Base-by-base conservation (phyloP, 2,113 vertebrate species). In the Tylochromis polylepis region DNA sequence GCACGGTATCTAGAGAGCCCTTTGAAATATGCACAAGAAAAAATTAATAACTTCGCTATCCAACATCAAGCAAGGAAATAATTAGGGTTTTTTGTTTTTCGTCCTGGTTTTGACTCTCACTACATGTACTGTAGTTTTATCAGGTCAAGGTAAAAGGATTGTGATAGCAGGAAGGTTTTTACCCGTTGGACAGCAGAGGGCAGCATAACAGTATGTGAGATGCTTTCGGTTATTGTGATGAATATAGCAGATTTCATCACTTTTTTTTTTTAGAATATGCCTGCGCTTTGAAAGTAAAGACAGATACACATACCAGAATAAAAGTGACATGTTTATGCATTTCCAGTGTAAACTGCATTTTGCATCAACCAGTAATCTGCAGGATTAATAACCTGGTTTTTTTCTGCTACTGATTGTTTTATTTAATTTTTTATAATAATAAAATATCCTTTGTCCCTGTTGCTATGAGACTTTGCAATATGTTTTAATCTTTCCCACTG, bases 11-110 rank as follows among this genome's bases (percentile, higher is more conserved):
- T 94, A 70, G 96, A 95, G 94, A 88, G 83, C 91, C 93, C 93
- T 96, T 95, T 95, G 93, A 96, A 95, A 94, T 94, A 94, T 94
- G 92, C 88, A 88, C 86, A 85, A 84, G 34, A 89, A 93, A 89
- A 92, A 93, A 93, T 87, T 80, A 90, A 91, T 93, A 93, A 94
- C 86, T 91, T 93, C 91, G 88, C 79, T 87, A 94, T 93, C 91
- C 53, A 89, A 94, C 94, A 95, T 94, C 91, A 95, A 95, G 90
- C 93, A 93, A 65, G 87, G 65, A 94, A 94, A 94, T 94, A 93
- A 95, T 96, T 92, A 93, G 89, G 34, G 31, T 89, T 89, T 91
- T 11, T 65, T 72, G 0, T 5, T 67, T 67, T 93, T 84, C 83
- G 80, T 91, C 91, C 91, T 92, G 91, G 55, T 95, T 95, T 90